A percentile compares a stretch with the other conserved stretches of the same genome.
phyloP scores from a whole-genome alignment of 2,797 vertebrate genomes.

The Eidolon dupreanum region DNA sequence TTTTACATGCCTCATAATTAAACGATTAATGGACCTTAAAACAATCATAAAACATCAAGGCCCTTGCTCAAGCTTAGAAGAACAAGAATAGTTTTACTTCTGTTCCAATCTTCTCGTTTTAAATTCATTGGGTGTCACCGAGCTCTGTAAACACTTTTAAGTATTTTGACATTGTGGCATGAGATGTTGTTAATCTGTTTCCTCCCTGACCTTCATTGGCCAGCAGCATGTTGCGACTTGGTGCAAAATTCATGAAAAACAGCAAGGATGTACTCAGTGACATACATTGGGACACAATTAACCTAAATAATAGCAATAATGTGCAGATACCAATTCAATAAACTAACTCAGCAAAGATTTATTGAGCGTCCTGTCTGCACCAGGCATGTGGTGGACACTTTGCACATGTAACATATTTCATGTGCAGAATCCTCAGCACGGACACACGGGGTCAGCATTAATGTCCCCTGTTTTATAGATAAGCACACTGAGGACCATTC shows the following conservation, averaged over 20 bases:
- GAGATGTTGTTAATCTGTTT: constrained; percentile 82
- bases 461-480: neutral
- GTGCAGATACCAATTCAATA: constrained; percentile 32
- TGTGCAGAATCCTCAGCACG: neutral
- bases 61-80: constrained; percentile 81
- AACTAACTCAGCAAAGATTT: constrained; percentile 8
- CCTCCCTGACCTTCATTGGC: constrained; percentile 84
- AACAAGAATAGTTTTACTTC: constrained; percentile 83
- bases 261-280: constrained; percentile 36
- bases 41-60: constrained; percentile 87
- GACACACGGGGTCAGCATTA: neutral
- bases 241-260: constrained; percentile 69
- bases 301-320: constrained; percentile 48
- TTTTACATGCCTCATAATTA: constrained; percentile 89
- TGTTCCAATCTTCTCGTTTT: constrained; percentile 76
- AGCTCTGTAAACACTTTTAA: constrained; percentile 89
- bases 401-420: neutral
- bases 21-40: constrained; percentile 89
- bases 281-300: constrained; percentile 53
- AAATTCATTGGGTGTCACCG: constrained; percentile 85
- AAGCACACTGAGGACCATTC: neutral
- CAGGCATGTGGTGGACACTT: neutral
- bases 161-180: constrained; percentile 86
- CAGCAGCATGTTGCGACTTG: neutral
- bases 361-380: neutral